A percentile compares a stretch with the other conserved stretches of the same genome.
Conservation (phyloP, 1,140 invertebrate species). For the Apolygus lucorum region DNA sequence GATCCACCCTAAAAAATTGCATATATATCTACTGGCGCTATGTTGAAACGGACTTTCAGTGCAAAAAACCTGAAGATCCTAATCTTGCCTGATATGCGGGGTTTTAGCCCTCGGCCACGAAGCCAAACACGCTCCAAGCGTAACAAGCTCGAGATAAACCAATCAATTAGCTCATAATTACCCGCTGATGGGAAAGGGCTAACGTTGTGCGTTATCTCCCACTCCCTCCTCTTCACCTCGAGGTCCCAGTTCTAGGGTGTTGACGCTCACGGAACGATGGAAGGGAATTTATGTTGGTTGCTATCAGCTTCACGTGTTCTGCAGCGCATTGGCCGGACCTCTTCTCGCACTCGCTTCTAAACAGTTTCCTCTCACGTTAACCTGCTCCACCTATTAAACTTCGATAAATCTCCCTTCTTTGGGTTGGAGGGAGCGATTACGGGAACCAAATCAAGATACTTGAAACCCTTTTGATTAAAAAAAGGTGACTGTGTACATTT, state of each 20-base stretch:
- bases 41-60: no score
- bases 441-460: no score
- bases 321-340: not conserved
- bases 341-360: not conserved
- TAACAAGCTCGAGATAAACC: not conserved
- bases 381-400: not conserved
- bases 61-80: no score
- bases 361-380: slow-evolving; percentile 11
- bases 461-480: no score
- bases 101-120: no score
- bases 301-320: no score
- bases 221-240: not conserved
- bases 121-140: not conserved
- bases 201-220: not conserved
- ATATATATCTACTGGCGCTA: no score
- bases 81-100: no score
- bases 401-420: not conserved
- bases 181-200: not conserved
- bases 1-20: no score
- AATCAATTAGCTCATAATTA: not conserved
- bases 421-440: no score
- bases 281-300: not conserved
- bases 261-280: no score
- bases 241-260: not conserved
- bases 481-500: no score